A percentile compares a stretch with the other conserved stretches of the same genome.
Conservation (phyloP, 2,888 invertebrate species). For the Norana najaformis region DNA sequence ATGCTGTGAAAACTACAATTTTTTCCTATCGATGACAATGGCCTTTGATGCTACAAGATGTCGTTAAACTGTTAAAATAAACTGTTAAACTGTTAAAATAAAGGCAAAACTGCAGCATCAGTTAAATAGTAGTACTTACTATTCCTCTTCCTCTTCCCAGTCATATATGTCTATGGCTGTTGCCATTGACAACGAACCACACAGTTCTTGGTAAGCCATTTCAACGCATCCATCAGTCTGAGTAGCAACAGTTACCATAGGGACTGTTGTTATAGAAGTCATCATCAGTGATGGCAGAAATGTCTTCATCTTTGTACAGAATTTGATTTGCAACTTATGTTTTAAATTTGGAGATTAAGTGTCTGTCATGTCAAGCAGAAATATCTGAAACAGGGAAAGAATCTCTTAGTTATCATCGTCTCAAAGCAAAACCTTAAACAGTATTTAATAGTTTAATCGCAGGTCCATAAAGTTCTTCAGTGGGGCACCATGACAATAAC, state of each 20-base stretch:
- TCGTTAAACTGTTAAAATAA: no score
- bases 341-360: not conserved
- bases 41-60: no score
- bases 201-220: not conserved
- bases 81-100: no score
- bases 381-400: not conserved
- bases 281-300: not conserved
- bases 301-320: not conserved
- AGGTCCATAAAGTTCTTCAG: not conserved
- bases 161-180: not conserved
- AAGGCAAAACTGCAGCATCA: no score
- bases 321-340: not conserved
- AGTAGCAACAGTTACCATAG: constrained; percentile 14
- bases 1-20: no score
- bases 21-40: no score
- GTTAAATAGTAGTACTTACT: not conserved
- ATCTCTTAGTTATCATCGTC: not conserved
- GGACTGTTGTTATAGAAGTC: not conserved
- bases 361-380: not conserved
- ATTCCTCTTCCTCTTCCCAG: constrained; percentile 6
- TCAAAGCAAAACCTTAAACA: not conserved
- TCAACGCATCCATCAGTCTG: constrained; percentile 24
- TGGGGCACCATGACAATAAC: not conserved
- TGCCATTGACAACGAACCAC: constrained; percentile 17
- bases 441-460: no score